Evolutionary conservation across 2,888 invertebrate genomes (phyloP).

Genomic region (Drosophila robusta): DNA sequence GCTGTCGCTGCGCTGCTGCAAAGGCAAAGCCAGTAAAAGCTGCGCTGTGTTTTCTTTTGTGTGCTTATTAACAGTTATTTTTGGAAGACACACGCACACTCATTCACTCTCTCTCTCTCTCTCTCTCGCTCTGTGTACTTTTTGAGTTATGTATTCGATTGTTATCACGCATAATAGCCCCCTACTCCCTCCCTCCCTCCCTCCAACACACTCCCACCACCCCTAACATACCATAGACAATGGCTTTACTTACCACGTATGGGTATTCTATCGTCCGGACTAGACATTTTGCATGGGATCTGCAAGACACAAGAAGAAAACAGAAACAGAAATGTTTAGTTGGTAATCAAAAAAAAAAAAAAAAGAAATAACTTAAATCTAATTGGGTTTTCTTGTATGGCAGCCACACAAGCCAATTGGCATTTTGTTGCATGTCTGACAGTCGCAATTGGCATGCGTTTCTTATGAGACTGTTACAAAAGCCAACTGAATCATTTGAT

Average conservation of each 20-base stretch:
- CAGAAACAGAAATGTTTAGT: constrained; percentile 7
- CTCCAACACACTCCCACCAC: neutral
- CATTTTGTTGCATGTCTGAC: neutral
- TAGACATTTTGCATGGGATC: constrained; percentile 81
- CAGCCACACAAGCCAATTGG: neutral
- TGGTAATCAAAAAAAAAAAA: constrained; percentile 10
- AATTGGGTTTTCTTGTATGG: constrained; percentile 2
- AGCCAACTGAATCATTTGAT: constrained; percentile 3
- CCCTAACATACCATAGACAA: neutral
- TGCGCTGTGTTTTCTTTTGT: constrained; percentile 24
- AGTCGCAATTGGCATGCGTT: neutral
- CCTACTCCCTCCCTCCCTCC: neutral
- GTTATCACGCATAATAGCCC: constrained; percentile 28
- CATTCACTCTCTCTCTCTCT: neutral
- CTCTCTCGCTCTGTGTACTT: constrained; percentile 13
- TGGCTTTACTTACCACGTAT: constrained; percentile 76
- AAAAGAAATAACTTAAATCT: neutral
- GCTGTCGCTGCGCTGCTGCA: constrained; percentile 14
- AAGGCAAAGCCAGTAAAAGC: constrained; percentile 23
- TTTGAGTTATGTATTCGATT: constrained; percentile 46
- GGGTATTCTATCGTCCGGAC: constrained; percentile 83
- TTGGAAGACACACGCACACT: constrained; percentile 55
- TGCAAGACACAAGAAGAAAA: constrained; percentile 40
- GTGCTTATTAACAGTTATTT: constrained; percentile 72
- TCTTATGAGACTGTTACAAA: neutral